Evolutionary conservation across 2,113 vertebrate species (phyloP), one percentile per base, ranked within the genome.

Genomic region (Pavo muticus): DNA sequence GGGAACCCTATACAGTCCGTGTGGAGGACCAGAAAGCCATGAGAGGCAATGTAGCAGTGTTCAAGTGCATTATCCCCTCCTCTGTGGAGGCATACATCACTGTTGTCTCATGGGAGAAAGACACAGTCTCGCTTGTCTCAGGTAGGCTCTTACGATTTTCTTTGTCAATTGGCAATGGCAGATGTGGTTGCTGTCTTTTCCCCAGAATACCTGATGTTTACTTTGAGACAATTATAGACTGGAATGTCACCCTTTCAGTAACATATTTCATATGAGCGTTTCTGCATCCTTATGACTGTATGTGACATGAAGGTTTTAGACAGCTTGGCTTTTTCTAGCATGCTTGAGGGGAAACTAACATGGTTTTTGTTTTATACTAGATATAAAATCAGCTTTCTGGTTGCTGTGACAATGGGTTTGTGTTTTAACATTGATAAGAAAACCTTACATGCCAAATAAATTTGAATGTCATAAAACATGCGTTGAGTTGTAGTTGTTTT

Each of bases 11-110:
- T 98, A 99, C 99, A 93, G 99, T 99, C 97, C 98, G 99, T 96
- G 99, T 99, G 98, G 99, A 99, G 95, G 99, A 99, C 98, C 99
- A 99, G 98, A 99, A 99, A 99, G 99, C 99, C 98, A 99, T 99
- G 99, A 98, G 99, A 98, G 99, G 99, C 98, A 99, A 99, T 97
- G 99, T 99, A 93, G 99, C 99, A 88, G 99, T 99, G 98, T 99
- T 99, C 98, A 99, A 99, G 99, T 99, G 99, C 99, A 99, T 99
- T 99, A 99, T 99, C 97, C 99, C 99, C 96, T 98, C 99, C 98
- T 99, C 99, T 82, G 99, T 99, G 97, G 99, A 99, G 98, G 98
- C 98, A 95, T 99, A 99, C 93, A 98, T 99, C 98, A 98, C 98
- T 96, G 99, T 99, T 90, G 98, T 99, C 98, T 99, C 99, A 97